A percentile compares a stretch with the other conserved stretches of the same genome.
Evolutionary conservation across 2,888 invertebrate species (phyloP).

Genomic region (Drosophila mayaguana): DNA sequence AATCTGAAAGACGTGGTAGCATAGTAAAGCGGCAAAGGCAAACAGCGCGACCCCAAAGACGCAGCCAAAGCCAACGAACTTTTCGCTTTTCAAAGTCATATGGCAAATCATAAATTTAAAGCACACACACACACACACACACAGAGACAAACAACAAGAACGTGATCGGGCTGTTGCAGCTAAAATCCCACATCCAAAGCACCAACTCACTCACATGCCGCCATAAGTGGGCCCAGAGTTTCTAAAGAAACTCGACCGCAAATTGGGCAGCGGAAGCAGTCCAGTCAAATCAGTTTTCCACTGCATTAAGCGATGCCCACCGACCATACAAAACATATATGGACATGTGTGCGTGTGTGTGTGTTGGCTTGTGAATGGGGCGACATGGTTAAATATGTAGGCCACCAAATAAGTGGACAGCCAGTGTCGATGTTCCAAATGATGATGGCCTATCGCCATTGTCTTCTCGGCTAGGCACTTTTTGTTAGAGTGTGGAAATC

Average conservation of each 20-base stretch:
- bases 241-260: conserved; percentile 66
- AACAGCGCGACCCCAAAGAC: conserved; percentile 29
- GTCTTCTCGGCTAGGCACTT: conserved; percentile 59
- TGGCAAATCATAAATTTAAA: conserved; percentile 73
- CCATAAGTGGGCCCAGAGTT: conserved; percentile 37
- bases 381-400: conserved; percentile 59
- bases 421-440: conserved; percentile 50
- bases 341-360: conserved; percentile 8
- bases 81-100: conserved; percentile 73
- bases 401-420: conserved; percentile 54
- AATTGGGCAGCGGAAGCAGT: conserved; percentile 59
- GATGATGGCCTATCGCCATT: conserved; percentile 69
- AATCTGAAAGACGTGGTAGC: conserved; percentile 42
- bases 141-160: conserved; percentile 37
- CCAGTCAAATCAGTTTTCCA: conserved; percentile 78
- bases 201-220: conserved; percentile 2
- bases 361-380: conserved; percentile 29
- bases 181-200: conserved; percentile 2
- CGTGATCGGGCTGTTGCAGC: conserved; percentile 16
- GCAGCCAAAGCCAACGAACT: conserved; percentile 30
- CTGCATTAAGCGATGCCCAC: conserved; percentile 72
- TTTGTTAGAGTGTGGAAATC: conserved; percentile 59
- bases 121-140: conserved; percentile 50
- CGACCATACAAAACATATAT: conserved; percentile 22
- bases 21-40: conserved; percentile 27